Conservation (phyloP, 2,797 vertebrate species). For the Acanthiza pusilla region DNA sequence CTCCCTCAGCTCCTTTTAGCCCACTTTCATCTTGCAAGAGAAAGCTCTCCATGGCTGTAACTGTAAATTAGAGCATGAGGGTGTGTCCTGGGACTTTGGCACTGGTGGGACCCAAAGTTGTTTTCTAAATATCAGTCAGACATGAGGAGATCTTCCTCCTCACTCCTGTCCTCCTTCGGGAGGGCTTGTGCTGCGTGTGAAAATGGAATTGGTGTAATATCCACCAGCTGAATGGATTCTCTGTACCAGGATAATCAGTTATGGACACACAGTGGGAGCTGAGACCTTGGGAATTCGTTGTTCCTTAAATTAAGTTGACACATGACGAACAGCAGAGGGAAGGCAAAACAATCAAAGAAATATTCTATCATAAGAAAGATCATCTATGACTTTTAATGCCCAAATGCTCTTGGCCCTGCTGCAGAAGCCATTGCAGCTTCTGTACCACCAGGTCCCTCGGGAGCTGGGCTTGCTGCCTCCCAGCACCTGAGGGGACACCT, state of each 20-base stretch:
- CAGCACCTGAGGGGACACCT: fast-evolving
- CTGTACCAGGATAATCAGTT: neutral
- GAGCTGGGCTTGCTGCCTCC: neutral
- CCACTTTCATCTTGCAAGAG: neutral
- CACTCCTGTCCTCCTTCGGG: neutral
- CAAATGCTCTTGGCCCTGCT: neutral
- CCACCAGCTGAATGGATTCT: neutral
- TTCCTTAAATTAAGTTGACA: neutral
- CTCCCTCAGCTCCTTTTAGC: neutral
- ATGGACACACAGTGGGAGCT: neutral
- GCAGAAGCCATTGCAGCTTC: fast-evolving
- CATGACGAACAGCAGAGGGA: neutral
- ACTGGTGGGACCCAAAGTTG: neutral
- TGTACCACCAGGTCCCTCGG: neutral
- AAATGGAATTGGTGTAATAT: neutral
- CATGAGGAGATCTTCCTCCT: neutral
- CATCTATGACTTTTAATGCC: neutral
- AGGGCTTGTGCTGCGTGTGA: neutral
- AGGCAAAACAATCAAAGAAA: neutral
- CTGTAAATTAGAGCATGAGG: neutral
- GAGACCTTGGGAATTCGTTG: neutral
- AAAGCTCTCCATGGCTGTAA: neutral
- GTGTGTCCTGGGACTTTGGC: neutral
- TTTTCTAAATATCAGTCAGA: neutral
- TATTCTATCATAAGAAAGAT: neutral